phyloP scores from a whole-genome alignment of 2,113 vertebrate genomes.

The Laticauda colubrina region DNA sequence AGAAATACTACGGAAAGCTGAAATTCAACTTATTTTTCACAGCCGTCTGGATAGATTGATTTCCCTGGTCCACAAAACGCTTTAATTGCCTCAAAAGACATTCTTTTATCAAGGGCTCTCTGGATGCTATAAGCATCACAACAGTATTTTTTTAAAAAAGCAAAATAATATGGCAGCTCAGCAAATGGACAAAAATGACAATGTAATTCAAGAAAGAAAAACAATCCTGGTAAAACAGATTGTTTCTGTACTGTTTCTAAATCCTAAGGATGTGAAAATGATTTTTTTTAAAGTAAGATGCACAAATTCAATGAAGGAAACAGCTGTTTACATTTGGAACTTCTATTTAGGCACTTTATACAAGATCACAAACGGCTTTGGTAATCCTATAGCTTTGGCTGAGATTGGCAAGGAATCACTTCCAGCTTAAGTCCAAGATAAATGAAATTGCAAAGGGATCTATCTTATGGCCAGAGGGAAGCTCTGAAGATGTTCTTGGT shows the following conservation, averaged over 20 bases:
- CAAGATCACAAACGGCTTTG: background rate
- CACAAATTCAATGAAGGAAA: background rate
- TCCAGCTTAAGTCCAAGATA: background rate
- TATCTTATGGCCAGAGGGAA: background rate
- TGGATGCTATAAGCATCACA: conserved; percentile 38
- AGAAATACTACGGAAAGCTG: conserved; percentile 45
- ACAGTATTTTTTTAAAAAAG: conserved; percentile 24
- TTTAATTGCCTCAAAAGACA: conserved; percentile 28
- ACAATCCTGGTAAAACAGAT: conserved; percentile 14
- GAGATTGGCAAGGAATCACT: background rate
- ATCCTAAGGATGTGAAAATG: background rate
- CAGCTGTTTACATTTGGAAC: background rate
- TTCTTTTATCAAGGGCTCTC: conserved; percentile 41
- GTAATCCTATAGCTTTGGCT: background rate
- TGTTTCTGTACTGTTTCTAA: background rate
- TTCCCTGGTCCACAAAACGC: conserved; percentile 35
- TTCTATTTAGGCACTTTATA: background rate
- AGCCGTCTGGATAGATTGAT: conserved; percentile 31
- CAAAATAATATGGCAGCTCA: conserved; percentile 60
- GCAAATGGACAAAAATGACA: conserved; percentile 36
- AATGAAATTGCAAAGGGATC: background rate
- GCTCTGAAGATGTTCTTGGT: background rate
- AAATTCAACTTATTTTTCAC: conserved; percentile 41
- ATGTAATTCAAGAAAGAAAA: background rate
- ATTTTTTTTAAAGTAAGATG: background rate